Base-by-base conservation (phyloP, 2,113 vertebrate genomes). In the Ictalurus furcatus region DNA sequence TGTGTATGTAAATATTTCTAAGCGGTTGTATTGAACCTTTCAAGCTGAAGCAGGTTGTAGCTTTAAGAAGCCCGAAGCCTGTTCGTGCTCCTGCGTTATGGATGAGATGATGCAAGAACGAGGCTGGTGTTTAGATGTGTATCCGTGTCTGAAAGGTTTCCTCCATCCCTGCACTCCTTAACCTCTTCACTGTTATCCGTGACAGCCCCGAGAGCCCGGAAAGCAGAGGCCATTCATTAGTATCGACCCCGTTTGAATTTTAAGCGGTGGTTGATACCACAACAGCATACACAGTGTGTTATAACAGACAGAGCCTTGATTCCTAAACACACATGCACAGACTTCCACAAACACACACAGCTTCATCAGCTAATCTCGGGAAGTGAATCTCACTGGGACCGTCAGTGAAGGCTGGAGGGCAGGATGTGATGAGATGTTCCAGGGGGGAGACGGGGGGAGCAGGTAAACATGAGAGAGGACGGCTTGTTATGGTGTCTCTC, bases 211-310 rank as follows among this genome's bases (percentile, higher is more conserved):
- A 34, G 52, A 86, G 88, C 61, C 74, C 12, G 30, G 69, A 90
- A 92, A 89, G 76, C 85, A 83, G 85, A 28, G 89, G 89, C 85
- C 88, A 89, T 86, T 92, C 89, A 92, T 92, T 92, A 92, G 89
- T 88, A 88, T 80, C 79, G 85, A 84, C 69, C 59, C 85, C 40
- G 84, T 92, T 92, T 92, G 88, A 92, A 92, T 90, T 89, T 90
- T 92, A 90, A 92, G 86, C 19, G 48, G 76, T 63, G 2, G 1
- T 23, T 21, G 23, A 69, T 85, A 86, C 67, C 17, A 34, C 65
- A 40, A 21, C 34, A 40, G 88, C 91, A 92, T 86, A 90, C 80
- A 82, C 37, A 90, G 81, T 82, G 71, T 0, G 6, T 61, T 56
- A 7, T 85, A 85, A 85, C 63, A 69, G 84, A 85, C 30, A 69